Evolutionary conservation across 2,888 invertebrate species (phyloP).

Genomic region (Dicycla oo): DNA sequence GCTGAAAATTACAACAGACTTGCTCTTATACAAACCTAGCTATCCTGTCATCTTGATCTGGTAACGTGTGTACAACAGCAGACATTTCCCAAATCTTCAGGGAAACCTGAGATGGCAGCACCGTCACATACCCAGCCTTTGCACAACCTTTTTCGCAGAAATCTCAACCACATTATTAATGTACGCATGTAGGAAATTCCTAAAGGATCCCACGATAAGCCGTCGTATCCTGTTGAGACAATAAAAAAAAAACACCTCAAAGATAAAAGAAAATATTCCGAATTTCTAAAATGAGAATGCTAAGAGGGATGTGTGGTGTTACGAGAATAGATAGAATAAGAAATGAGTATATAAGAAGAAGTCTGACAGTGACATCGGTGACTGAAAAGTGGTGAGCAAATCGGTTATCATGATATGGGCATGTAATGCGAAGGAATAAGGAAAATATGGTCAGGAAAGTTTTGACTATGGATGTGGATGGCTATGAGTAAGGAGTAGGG

Average conservation of each 20-base stretch:
- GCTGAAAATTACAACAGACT: not conserved
- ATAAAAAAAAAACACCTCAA: slow-evolving; percentile 56
- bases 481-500: no score
- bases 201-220: slow-evolving; percentile 45
- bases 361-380: no score
- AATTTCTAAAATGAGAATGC: slow-evolving; percentile 28
- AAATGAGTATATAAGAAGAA: no score
- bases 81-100: not conserved
- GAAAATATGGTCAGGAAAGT: no score
- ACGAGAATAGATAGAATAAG: no score
- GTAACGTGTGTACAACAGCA: not conserved
- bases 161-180: slow-evolving; percentile 41
- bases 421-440: no score
- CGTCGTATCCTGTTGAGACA: slow-evolving; percentile 43
- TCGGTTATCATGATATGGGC: no score
- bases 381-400: no score
- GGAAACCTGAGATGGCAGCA: not conserved
- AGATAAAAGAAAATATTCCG: slow-evolving; percentile 52
- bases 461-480: no score
- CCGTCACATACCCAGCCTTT: slow-evolving; percentile 2
- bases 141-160: not conserved
- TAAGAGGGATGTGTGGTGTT: no score
- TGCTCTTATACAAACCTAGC: not conserved
- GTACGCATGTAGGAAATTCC: slow-evolving; percentile 24
- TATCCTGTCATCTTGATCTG: not conserved